These are phyloP conservation scores for Seira ritae DNA, from an alignment of 2,888 invertebrate genomes.

Conservation along the genomic window DNA sequence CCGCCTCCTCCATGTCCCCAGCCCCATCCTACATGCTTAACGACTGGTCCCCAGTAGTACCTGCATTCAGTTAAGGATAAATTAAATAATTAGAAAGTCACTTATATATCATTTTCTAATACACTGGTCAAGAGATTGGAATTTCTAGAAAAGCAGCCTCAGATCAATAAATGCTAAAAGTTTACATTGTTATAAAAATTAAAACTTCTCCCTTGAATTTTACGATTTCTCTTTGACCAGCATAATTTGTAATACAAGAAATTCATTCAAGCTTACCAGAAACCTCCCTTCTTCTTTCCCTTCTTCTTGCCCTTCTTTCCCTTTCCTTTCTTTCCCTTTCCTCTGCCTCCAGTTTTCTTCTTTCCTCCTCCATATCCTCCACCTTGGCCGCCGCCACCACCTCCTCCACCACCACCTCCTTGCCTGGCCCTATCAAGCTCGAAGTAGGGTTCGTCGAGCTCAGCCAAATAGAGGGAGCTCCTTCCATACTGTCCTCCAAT, in stretches of 20 bases:
- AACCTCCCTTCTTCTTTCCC: conserved; percentile 70
- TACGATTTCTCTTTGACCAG: no score
- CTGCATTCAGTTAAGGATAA: no score
- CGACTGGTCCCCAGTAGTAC: conserved; percentile 72
- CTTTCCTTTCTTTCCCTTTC: conserved; percentile 47
- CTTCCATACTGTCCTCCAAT: no score
- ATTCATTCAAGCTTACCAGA: conserved; percentile 61
- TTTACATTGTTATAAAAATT: no score
- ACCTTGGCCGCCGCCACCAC: conserved; percentile 39
- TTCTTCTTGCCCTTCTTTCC: conserved; percentile 44
- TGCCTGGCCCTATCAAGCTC: conserved; percentile 45
- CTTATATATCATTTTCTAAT: no score
- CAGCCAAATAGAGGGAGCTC: conserved; percentile 55
- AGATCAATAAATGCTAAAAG: no score
- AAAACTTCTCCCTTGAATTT: no score
- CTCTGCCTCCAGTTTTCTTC: conserved; percentile 40
- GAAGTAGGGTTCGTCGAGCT: conserved; percentile 54
- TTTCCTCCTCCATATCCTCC: conserved; percentile 47
- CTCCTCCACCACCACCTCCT: conserved; percentile 31
- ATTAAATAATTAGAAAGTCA: no score
- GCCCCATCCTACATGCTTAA: conserved; percentile 56
- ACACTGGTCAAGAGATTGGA: no score
- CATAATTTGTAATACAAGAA: no score
- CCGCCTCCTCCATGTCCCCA: conserved; percentile 38
- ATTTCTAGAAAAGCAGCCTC: no score